phyloP scores from a whole-genome alignment of 2,888 invertebrate genomes.

The Himalopsyche anomala region DNA sequence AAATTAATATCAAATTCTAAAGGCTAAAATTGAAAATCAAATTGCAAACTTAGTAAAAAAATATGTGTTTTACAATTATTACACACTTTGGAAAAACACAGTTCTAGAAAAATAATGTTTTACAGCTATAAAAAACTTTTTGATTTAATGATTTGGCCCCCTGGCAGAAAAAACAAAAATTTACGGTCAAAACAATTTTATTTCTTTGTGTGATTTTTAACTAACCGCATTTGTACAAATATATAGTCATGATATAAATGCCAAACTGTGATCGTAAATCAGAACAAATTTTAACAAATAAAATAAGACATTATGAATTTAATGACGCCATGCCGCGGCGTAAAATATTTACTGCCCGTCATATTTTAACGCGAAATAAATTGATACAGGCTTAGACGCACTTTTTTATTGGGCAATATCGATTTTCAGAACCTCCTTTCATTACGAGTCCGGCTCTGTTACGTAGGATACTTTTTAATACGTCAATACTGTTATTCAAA shows the following conservation, averaged over 20 bases:
- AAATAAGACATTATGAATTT: background rate
- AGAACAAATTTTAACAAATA: background rate
- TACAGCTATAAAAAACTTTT: too few relatives aligned
- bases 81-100: too few relatives aligned
- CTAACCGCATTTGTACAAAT: background rate
- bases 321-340: background rate
- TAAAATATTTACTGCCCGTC: slow-evolving; percentile 30
- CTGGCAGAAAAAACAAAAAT: too few relatives aligned
- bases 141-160: too few relatives aligned
- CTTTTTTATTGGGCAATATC: slow-evolving; percentile 26
- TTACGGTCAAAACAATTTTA: background rate
- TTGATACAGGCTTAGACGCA: background rate
- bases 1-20: too few relatives aligned
- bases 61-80: too few relatives aligned
- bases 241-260: background rate
- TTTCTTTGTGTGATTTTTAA: background rate
- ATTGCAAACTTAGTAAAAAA: too few relatives aligned
- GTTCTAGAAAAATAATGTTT: too few relatives aligned
- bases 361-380: slow-evolving; percentile 24
- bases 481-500: background rate
- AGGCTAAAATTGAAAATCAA: too few relatives aligned
- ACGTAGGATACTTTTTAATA: background rate
- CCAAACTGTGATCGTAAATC: background rate
- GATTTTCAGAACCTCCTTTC: background rate
- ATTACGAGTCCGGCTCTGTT: background rate